Evolutionary conservation across 2,888 invertebrate species (phyloP).

Genomic region (Sinopyrophorus schimmeli): DNA sequence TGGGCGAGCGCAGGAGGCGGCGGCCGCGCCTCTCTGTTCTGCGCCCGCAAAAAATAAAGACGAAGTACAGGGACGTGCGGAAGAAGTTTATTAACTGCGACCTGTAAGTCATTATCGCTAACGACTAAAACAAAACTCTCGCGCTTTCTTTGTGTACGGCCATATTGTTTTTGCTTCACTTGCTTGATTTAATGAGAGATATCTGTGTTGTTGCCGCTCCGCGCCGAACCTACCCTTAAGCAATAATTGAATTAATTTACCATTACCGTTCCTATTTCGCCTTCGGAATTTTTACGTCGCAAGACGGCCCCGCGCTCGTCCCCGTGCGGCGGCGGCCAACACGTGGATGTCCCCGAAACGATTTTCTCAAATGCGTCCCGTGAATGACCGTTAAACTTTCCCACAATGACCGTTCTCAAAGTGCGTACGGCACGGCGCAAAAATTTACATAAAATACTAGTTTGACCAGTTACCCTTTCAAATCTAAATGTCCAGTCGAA

Average conservation of each 20-base stretch:
- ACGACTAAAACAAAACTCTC: constrained; percentile 53
- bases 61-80: constrained; percentile 26
- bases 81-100: constrained; percentile 41
- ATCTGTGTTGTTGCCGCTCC: constrained; percentile 26
- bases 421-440: constrained; percentile 15
- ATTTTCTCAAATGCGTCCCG: constrained; percentile 8
- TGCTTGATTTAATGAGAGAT: constrained; percentile 52
- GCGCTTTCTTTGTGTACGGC: constrained; percentile 51
- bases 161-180: constrained; percentile 55
- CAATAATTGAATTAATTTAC: constrained; percentile 18
- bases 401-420: constrained; percentile 27
- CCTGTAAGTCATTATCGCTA: constrained; percentile 52
- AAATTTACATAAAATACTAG: constrained; percentile 51
- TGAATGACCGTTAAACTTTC: constrained; percentile 28
- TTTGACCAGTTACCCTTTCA: constrained; percentile 48
- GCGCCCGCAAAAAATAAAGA: constrained; percentile 25
- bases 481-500: constrained; percentile 37
- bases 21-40: constrained; percentile 14
- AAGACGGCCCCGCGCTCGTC: no score
- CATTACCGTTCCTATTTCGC: not conserved
- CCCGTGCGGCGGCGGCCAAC: not conserved
- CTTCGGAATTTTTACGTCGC: not conserved
- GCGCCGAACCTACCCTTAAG: constrained; percentile 12
- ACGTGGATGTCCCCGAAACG: constrained; percentile 6
- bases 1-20: constrained; percentile 7